Evolutionary conservation across 2,113 vertebrate genomes (phyloP).

Genomic region (Upupa epops): DNA sequence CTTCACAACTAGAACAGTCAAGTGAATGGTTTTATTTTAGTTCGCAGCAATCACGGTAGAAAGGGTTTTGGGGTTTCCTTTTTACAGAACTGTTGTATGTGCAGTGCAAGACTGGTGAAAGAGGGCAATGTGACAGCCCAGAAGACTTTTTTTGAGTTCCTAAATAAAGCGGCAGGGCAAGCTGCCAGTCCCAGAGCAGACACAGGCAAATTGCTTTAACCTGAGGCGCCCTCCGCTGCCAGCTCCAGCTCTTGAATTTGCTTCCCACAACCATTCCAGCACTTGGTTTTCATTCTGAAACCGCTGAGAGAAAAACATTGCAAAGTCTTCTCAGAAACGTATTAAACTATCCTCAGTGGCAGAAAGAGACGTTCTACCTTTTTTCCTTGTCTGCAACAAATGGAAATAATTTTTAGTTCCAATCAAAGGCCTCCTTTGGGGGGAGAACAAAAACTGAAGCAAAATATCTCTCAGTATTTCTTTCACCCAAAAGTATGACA

Average conservation of each 20-base stretch:
- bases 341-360: neutral
- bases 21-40: constrained; percentile 10
- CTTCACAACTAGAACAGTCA: neutral
- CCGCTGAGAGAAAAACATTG: neutral
- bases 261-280: neutral
- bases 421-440: neutral
- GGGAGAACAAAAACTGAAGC: neutral
- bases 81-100: neutral
- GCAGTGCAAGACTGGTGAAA: neutral
- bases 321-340: neutral
- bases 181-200: neutral
- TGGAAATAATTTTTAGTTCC: neutral
- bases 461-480: neutral
- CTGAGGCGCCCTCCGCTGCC: constrained; percentile 47
- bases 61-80: neutral
- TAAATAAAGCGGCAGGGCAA: neutral
- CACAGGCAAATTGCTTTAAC: neutral
- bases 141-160: neutral
- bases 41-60: neutral
- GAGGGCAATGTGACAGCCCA: neutral
- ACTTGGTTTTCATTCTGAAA: neutral
- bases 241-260: neutral
- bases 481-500: neutral
- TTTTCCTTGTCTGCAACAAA: neutral
- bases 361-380: neutral